Conservation (phyloP, 2,797 vertebrate species). For the Melanotaenia trifasciata region DNA sequence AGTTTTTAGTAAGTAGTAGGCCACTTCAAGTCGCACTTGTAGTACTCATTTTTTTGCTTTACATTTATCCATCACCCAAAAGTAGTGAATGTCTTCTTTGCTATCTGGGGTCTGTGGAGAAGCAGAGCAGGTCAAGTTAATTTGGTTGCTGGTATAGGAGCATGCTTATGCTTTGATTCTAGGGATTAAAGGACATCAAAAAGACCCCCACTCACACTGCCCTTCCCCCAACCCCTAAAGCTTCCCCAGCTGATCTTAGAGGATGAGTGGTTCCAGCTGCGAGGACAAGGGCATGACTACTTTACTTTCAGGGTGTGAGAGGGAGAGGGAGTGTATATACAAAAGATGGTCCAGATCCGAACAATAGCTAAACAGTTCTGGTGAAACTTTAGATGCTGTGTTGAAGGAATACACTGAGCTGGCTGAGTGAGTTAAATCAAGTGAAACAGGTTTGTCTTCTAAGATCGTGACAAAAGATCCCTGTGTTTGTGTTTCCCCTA, state of each 20-base stretch:
- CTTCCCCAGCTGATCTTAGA: conserved; percentile 58
- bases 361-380: conserved; percentile 71
- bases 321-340: conserved; percentile 46
- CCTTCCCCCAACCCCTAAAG: conserved; percentile 28
- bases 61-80: conserved; percentile 2
- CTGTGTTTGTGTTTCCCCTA: conserved; percentile 11
- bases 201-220: conserved; percentile 59
- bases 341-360: conserved; percentile 61
- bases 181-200: conserved; percentile 77
- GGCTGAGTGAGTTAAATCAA: conserved; percentile 54
- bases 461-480: conserved; percentile 36
- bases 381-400: conserved; percentile 70
- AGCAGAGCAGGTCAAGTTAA: conserved; percentile 16
- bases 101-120: conserved; percentile 20
- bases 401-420: conserved; percentile 52
- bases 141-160: conserved; percentile 37
- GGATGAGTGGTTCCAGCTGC: conserved; percentile 81
- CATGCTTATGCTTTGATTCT: conserved; percentile 75
- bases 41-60: background rate
- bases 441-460: conserved; percentile 77
- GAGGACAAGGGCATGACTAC: conserved; percentile 44
- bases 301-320: conserved; percentile 55
- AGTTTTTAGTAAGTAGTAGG: background rate
- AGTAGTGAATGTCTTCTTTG: conserved; percentile 9
- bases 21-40: background rate